Percentiles rank a stretch among this genome's conserved stretches.
Conservation (phyloP, 2,888 invertebrate genomes). For the Oscheius sp. region DNA sequence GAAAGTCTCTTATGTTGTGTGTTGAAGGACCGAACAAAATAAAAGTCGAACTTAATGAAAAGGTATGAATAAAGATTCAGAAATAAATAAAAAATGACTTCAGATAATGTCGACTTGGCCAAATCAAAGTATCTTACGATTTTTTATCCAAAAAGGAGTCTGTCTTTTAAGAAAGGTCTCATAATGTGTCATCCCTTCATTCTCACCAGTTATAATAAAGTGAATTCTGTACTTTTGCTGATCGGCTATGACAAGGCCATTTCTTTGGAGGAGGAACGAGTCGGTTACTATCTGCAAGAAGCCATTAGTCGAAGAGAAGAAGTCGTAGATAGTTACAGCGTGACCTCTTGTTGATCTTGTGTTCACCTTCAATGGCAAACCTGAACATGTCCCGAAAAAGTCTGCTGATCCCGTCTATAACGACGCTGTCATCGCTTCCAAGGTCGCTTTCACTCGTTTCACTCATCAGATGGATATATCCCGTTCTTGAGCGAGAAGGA, state of each 20-base stretch:
- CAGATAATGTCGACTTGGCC: constrained; percentile 11
- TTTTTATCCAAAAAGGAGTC: not conserved
- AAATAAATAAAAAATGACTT: not conserved
- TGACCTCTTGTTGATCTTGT: constrained; percentile 16
- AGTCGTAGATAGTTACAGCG: not conserved
- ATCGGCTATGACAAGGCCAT: not conserved
- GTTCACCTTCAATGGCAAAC: constrained; percentile 17
- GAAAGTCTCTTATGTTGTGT: not conserved
- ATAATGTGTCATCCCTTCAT: not conserved
- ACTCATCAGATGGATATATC: not conserved
- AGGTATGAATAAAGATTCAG: not conserved
- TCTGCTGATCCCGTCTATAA: constrained; percentile 18
- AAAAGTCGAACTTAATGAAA: constrained; percentile 20
- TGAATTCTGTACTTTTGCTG: not conserved
- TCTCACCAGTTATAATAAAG: not conserved
- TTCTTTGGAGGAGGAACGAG: not conserved
- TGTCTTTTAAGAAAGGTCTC: constrained; percentile 12
- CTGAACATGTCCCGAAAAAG: constrained; percentile 28
- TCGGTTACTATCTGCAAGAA: not conserved
- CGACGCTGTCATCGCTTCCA: constrained; percentile 6
- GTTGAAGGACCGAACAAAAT: constrained; percentile 21
- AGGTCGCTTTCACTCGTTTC: constrained; percentile 27
- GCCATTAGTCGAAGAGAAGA: not conserved
- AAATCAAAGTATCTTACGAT: constrained; percentile 10
- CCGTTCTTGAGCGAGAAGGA: no score